Conservation (phyloP, 2,797 vertebrate species). For the Salarias fasciatus region DNA sequence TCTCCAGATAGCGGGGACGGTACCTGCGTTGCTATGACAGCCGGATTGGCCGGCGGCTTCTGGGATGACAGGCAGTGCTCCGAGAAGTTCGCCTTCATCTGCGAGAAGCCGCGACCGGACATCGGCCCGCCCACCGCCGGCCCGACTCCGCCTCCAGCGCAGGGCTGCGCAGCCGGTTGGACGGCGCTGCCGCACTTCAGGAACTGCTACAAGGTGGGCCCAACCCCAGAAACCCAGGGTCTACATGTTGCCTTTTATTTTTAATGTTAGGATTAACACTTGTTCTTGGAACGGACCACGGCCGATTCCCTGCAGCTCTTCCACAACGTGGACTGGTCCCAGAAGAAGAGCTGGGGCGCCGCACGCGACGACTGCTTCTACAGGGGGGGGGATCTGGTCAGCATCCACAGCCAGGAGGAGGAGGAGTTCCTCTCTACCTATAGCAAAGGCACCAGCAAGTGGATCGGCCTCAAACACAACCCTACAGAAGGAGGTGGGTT, state of each 20-base stretch:
- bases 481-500: conserved; percentile 76
- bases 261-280: no score
- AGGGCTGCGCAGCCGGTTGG: conserved; percentile 72
- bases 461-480: conserved; percentile 83
- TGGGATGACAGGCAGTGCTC: conserved; percentile 82
- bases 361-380: conserved; percentile 78
- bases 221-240: not conserved
- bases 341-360: conserved; percentile 81
- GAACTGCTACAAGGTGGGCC: conserved; percentile 83
- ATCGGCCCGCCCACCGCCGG: conserved; percentile 78
- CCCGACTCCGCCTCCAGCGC: conserved; percentile 70
- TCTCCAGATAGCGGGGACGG: conserved; percentile 75
- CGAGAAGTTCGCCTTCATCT: conserved; percentile 73
- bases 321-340: conserved; percentile 72
- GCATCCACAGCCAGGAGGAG: conserved; percentile 80
- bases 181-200: conserved; percentile 68
- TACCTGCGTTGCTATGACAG: conserved; percentile 82
- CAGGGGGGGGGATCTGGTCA: conserved; percentile 78
- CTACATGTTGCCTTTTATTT: no score
- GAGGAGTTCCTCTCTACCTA: conserved; percentile 78
- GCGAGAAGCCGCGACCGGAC: conserved; percentile 79
- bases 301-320: conserved; percentile 79
- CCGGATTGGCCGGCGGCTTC: conserved; percentile 78
- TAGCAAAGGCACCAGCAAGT: conserved; percentile 78
- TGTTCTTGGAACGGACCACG: no score